These are phyloP conservation scores for Trematomus loennbergii DNA, from an alignment of 2,113 vertebrate species.

Conservation along the genomic window DNA sequence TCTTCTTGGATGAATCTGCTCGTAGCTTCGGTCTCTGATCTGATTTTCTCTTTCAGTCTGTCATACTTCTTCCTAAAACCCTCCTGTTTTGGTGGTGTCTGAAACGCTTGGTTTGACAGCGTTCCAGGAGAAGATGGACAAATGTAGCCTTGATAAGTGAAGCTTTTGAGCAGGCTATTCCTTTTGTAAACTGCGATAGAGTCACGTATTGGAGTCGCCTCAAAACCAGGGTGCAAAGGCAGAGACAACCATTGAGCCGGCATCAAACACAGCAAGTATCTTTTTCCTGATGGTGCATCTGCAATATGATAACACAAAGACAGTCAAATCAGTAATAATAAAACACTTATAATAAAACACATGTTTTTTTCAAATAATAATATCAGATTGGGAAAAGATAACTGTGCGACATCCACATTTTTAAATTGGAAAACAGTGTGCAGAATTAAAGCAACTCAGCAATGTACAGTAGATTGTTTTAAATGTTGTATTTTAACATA, in stretches of 20 bases:
- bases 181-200: constrained; percentile 16
- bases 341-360: no score
- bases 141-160: constrained; percentile 29
- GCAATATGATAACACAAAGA: neutral
- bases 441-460: no score
- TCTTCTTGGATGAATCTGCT: neutral
- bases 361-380: no score
- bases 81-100: accelerated
- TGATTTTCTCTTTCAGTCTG: neutral
- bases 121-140: neutral
- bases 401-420: no score
- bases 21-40: neutral
- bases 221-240: neutral
- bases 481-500: neutral
- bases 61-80: accelerated
- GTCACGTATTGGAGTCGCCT: accelerated
- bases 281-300: neutral
- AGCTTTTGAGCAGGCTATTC: accelerated
- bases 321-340: neutral
- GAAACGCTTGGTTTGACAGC: neutral
- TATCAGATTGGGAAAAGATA: no score
- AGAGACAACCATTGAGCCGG: neutral
- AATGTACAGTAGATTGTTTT: no score
- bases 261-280: constrained; percentile 11
- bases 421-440: no score